Percentiles rank a stretch among this genome's conserved stretches.
These are phyloP conservation scores for Sialis lutaria DNA, from an alignment of 2,888 invertebrate genomes.

Conservation along the genomic window DNA sequence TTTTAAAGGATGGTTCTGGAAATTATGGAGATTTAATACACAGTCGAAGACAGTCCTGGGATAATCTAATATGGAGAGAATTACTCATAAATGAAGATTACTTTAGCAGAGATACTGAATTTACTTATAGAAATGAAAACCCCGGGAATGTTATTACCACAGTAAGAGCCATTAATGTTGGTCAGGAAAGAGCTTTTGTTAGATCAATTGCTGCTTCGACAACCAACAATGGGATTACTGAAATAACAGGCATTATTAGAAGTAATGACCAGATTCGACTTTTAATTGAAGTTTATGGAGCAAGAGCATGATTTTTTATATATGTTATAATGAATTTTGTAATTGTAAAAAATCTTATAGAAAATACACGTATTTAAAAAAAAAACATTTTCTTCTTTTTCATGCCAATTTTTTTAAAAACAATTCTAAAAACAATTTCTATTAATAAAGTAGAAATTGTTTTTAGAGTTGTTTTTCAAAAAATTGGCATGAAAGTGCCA, in stretches of 20 bases:
- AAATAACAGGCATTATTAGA: background rate
- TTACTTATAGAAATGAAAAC: background rate
- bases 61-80: background rate
- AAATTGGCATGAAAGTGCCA: too few relatives aligned
- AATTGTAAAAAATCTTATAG: too few relatives aligned
- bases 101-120: background rate
- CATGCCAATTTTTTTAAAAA: too few relatives aligned
- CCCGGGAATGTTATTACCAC: background rate
- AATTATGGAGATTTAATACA: slow-evolving; percentile 1
- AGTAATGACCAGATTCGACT: background rate
- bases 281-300: background rate
- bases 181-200: background rate
- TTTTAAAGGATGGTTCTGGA: background rate
- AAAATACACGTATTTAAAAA: too few relatives aligned
- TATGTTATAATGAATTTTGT: too few relatives aligned
- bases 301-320: background rate
- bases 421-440: too few relatives aligned
- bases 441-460: too few relatives aligned
- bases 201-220: background rate
- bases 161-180: background rate
- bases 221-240: background rate
- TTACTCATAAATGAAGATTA: background rate
- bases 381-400: too few relatives aligned
- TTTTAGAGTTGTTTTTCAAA: too few relatives aligned
- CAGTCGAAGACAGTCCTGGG: background rate